Evolutionary conservation across 2,797 vertebrate genomes (phyloP), one percentile per base, ranked within the genome.

Genomic region (Nasua narica): DNA sequence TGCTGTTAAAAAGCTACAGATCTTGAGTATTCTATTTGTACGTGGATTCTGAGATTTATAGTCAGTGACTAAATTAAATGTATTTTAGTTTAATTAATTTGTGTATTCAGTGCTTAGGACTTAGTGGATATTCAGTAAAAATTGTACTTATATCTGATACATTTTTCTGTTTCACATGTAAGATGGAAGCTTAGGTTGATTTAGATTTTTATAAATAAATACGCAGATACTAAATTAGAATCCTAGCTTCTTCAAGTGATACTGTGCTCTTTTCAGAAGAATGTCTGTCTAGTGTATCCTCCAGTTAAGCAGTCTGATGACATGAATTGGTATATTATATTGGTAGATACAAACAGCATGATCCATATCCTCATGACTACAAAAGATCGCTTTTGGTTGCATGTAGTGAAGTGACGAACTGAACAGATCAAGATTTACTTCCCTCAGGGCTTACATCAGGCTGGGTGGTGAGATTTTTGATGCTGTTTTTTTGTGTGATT

Each of bases 161-260:
- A 15, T 83, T 74, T 56, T 60, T 87, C 25, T 91, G 2, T 96
- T 96, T 94, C 40, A 87, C 2, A 29, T 77, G 2, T 85, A 69
- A 90, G 46, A 19, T 58, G 58, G 52, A 95, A 27, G 25, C 11
- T 87, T 85, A 79, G 12, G 9, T 78, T 85, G 27, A 76, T 78
- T 91, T 4, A 79, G 5, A 52, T 89, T 94, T 94, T 89, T 12
- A 93, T 70, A 91, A 94, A 56, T 89, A 89, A 94, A 77, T 95
- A 89, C 67, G 87, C 32, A 94, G 25, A 35, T 79, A n/a, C 14
- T 86, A 88, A 97, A 92, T 95, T 92, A 72, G 50, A 94, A 96
- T 82, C 43, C 58, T 50, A 35, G 4, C 19, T 91, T 93, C 56
- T 84, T 93, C 65, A 90, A 62, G 50, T 90, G 67, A 40, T 88